Base-by-base conservation (phyloP, 2,797 vertebrate genomes). In the Argya squamiceps region DNA sequence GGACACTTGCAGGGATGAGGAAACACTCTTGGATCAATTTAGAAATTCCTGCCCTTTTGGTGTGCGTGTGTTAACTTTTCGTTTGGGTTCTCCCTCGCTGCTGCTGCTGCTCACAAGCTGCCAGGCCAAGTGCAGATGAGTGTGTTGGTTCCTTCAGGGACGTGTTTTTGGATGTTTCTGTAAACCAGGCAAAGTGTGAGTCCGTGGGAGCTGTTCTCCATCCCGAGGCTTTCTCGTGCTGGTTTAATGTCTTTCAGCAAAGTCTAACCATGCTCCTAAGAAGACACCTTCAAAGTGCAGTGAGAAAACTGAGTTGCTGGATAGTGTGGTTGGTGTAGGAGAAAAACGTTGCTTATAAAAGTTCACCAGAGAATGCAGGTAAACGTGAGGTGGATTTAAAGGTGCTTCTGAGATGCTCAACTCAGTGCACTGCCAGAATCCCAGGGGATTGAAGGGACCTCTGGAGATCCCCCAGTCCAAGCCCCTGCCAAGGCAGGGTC, bases 61-160 rank as follows among this genome's bases (percentile, higher is more conserved):
- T 21, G 2, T 34, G 65, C 9, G 3, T 82, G 49, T 75, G 75
- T 85, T 88, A 92, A 62, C 36, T 46, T 64, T 71, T 84, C 85
- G 19, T 91, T 11, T 55, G 70, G 50, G 85, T 96, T 96, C 91
- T 59, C 88, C 88, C 39, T 16, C 2, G 1, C 60, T 83, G 37
- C 60, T 77, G 77, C 64, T 79, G 77, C 62, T 85, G 80, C 83
- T 97, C 91, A 39, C 88, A 67, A 49, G 94, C 85, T 94, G 93
- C 46, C 71, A 17, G 52, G 90, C 85, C 49, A 26, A 71, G 95
- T 55, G 80, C 60, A 27, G 50, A 43, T 37, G 83, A 86, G 64
- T 14, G n/a, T 84, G 37, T 58, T 65, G 84, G 59, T 95, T 89
- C 70, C 59, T 92, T 63, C 13, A 32, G 81, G 68, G 86, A 34